These are phyloP conservation scores for Bufo gargarizans DNA, from an alignment of 2,113 vertebrate species.

Conservation along the genomic window DNA sequence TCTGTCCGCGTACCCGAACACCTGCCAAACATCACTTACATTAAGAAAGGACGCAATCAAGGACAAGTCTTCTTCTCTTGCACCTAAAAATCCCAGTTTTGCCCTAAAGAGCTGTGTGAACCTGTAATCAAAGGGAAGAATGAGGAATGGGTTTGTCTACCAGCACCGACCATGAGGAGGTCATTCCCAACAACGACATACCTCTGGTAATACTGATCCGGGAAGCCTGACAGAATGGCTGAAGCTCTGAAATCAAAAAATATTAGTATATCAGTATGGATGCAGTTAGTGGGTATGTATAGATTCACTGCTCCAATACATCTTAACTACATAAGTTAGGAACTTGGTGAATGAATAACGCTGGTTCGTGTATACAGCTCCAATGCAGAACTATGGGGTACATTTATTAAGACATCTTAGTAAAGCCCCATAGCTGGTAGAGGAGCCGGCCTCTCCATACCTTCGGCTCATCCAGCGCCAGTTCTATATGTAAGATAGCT, in stretches of 20 bases:
- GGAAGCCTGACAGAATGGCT: slow-evolving; percentile 71
- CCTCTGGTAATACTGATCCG: slow-evolving; percentile 71
- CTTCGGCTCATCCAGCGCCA: no score
- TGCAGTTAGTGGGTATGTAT: no score
- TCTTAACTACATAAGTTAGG: no score
- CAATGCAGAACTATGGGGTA: no score
- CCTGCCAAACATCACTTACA: slow-evolving; percentile 64
- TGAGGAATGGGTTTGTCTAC: background rate
- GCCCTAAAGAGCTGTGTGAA: slow-evolving; percentile 77
- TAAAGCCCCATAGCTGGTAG: no score
- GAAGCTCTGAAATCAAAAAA: slow-evolving; percentile 70
- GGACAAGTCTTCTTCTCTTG: slow-evolving; percentile 69
- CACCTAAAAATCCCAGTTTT: slow-evolving; percentile 77
- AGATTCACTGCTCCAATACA: no score
- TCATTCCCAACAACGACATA: slow-evolving; percentile 63
- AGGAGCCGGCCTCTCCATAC: no score
- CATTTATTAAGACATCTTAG: no score
- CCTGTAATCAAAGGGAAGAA: slow-evolving; percentile 64
- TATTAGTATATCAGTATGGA: background rate
- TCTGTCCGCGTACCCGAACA: background rate
- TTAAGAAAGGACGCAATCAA: slow-evolving; percentile 77
- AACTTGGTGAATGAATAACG: no score
- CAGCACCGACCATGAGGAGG: no score
- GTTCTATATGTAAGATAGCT: no score
- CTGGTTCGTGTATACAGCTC: no score